phyloP scores from a whole-genome alignment of 2,113 vertebrate genomes.

The Gopherus evgoodei region DNA sequence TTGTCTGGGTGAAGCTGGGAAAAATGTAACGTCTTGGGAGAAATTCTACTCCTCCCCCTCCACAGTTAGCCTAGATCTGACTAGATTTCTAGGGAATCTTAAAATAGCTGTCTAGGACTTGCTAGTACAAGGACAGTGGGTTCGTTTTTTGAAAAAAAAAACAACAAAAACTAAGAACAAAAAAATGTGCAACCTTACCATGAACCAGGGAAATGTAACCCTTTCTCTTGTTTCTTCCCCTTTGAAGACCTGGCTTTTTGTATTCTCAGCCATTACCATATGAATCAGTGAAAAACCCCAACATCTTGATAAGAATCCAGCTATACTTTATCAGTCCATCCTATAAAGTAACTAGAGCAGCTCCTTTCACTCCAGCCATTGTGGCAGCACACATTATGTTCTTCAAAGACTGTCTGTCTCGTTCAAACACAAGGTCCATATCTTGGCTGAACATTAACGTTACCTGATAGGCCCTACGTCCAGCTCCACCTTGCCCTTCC shows the following conservation, averaged over 20 bases:
- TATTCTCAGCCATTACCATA: conserved; percentile 71
- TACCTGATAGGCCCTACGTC: conserved; percentile 76
- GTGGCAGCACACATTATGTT: conserved; percentile 73
- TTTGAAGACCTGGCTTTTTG: conserved; percentile 67
- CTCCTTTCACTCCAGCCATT: conserved; percentile 72
- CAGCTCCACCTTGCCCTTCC: conserved; percentile 71
- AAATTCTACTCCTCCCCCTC: conserved; percentile 41
- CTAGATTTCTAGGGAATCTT: neutral
- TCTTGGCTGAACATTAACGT: conserved; percentile 76
- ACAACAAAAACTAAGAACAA: neutral
- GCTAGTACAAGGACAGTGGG: neutral
- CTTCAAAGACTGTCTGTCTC: conserved; percentile 77
- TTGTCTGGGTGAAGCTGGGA: conserved; percentile 23
- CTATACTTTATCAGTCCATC: conserved; percentile 62
- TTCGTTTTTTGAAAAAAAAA: neutral
- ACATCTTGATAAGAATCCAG: conserved; percentile 72
- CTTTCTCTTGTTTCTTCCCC: conserved; percentile 38
- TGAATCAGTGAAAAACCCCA: conserved; percentile 62
- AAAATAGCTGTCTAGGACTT: neutral
- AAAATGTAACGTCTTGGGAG: conserved; percentile 49
- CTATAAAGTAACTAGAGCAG: conserved; percentile 72
- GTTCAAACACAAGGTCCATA: conserved; percentile 71
- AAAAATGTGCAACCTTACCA: conserved; percentile 28
- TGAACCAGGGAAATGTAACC: conserved; percentile 45
- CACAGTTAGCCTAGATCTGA: neutral